Conservation (phyloP, 1,140 invertebrate genomes). For the Aphis craccivora region DNA sequence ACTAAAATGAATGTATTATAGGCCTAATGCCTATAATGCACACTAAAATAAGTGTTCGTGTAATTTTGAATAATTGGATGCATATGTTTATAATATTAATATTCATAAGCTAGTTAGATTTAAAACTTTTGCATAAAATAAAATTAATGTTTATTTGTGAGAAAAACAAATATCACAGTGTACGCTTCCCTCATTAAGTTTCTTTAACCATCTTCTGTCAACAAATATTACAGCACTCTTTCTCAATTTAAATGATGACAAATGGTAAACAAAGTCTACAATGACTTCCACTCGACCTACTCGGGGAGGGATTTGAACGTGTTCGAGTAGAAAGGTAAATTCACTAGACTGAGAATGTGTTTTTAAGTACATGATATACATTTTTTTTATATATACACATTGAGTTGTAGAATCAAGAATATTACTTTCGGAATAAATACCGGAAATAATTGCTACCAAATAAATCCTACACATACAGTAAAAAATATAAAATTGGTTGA, state of each 20-base stretch:
- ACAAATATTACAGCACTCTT: not conserved
- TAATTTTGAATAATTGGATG: not conserved
- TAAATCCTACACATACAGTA: not conserved
- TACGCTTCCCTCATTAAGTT: slow-evolving; percentile 24
- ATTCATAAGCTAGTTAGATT: not conserved
- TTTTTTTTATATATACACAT: not conserved
- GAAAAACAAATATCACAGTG: not conserved
- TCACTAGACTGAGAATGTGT: not conserved
- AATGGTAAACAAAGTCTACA: slow-evolving; percentile 17
- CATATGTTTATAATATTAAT: not conserved
- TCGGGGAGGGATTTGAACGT: slow-evolving; percentile 16
- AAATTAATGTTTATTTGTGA: slow-evolving; percentile 20
- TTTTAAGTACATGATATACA: not conserved
- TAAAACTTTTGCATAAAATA: not conserved
- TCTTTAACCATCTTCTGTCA: slow-evolving; percentile 31
- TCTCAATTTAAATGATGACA: slow-evolving; percentile 36
- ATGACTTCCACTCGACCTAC: slow-evolving; percentile 46
- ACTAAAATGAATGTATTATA: not conserved
- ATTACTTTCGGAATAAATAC: not conserved
- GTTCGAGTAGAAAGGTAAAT: slow-evolving; percentile 39
- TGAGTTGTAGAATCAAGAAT: not conserved
- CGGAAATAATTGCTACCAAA: not conserved
- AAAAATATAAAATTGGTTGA: not conserved
- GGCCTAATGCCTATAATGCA: not conserved
- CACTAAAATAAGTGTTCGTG: not conserved